Conservation (phyloP, 2,113 vertebrate species). For the Canis aureus region DNA sequence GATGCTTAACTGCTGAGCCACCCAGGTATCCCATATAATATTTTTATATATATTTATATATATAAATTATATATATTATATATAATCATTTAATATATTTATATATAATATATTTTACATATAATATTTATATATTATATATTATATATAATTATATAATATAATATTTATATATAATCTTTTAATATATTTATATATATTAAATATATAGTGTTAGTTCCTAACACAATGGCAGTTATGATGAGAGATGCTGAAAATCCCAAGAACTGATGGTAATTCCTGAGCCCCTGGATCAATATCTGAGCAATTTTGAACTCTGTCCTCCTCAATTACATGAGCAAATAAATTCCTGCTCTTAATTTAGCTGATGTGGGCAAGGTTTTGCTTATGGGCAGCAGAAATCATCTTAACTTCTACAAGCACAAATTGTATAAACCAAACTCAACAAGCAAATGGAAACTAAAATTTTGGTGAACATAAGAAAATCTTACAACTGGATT, state of each 20-base stretch:
- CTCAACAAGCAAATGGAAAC: slow-evolving; percentile 52
- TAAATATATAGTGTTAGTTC: no score
- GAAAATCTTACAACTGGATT: slow-evolving; percentile 56
- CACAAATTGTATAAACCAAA: slow-evolving; percentile 31
- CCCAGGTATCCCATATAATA: no score
- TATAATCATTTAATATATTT: no score
- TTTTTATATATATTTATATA: neutral
- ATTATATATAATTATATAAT: neutral
- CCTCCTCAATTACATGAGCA: neutral
- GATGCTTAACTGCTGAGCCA: no score
- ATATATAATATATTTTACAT: no score
- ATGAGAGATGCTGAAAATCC: neutral
- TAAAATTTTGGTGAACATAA: slow-evolving; percentile 62
- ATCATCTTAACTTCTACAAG: slow-evolving; percentile 22
- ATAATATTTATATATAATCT: neutral
- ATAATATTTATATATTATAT: neutral
- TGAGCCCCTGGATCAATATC: neutral
- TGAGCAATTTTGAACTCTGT: neutral
- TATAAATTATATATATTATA: neutral
- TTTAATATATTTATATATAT: neutral
- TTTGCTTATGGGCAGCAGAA: neutral
- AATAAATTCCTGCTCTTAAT: slow-evolving; percentile 58
- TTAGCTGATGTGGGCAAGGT: slow-evolving; percentile 34
- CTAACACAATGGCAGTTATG: neutral
- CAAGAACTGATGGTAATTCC: neutral